These are phyloP conservation scores for Protobothrops flavoviridis DNA, from an alignment of 2,113 vertebrate species.

Conservation along the genomic window DNA sequence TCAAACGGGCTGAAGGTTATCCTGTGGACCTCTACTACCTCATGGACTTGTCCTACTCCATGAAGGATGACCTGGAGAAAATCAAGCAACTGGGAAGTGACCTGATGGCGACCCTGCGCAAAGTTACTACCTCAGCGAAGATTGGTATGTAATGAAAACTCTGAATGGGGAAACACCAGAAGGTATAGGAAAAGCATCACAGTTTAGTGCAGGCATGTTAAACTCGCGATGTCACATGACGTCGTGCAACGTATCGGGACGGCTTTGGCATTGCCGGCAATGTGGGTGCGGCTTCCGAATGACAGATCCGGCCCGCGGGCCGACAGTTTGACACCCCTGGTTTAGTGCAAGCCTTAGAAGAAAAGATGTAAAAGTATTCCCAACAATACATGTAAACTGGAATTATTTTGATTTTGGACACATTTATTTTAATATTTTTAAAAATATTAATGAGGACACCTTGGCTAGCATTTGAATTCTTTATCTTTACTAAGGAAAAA, in stretches of 20 bases:
- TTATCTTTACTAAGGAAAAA: neutral
- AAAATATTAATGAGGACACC: neutral
- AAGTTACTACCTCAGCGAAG: constrained; percentile 65
- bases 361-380: no score
- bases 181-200: neutral
- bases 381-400: neutral
- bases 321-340: no score
- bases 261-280: no score
- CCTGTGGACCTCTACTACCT: constrained; percentile 83
- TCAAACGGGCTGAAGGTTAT: constrained; percentile 74
- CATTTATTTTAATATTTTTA: neutral
- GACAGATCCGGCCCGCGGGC: no score
- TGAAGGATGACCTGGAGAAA: constrained; percentile 79
- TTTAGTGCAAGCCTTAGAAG: neutral
- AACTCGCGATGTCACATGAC: no score
- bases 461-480: neutral
- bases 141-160: constrained; percentile 68
- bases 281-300: no score
- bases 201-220: no score
- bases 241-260: no score
- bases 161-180: neutral
- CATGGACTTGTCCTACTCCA: constrained; percentile 83
- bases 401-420: neutral
- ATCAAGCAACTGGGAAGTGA: constrained; percentile 74
- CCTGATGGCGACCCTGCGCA: constrained; percentile 62